A percentile compares a stretch with the other conserved stretches of the same genome.
phyloP scores from a whole-genome alignment of 2,113 vertebrate species.

The Nycticorax nycticorax region DNA sequence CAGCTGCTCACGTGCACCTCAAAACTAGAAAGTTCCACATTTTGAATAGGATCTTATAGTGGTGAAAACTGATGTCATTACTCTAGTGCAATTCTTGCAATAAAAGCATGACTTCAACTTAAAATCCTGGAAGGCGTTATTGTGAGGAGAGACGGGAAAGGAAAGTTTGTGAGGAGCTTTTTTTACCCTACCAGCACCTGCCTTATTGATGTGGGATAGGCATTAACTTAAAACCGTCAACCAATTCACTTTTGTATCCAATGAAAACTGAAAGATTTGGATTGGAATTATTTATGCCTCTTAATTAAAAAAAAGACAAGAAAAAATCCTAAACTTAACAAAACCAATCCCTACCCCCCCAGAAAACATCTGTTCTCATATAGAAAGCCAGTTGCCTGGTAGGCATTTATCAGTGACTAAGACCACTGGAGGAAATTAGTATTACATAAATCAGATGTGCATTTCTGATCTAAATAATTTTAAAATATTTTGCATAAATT shows the following conservation, averaged over 20 bases:
- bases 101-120: not conserved
- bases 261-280: not conserved
- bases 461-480: not conserved
- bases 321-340: not conserved
- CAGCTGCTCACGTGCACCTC: not conserved
- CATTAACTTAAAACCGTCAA: not conserved
- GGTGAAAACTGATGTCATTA: not conserved
- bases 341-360: not conserved
- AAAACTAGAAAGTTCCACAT: not conserved
- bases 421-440: not conserved
- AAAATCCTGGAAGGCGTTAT: not conserved
- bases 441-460: not conserved
- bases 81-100: not conserved
- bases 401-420: not conserved
- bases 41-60: not conserved
- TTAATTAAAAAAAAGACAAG: not conserved
- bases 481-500: not conserved
- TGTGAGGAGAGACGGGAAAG: not conserved
- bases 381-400: not conserved
- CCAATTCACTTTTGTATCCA: not conserved
- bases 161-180: not conserved
- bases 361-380: not conserved
- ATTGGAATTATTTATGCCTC: not conserved
- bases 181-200: not conserved
- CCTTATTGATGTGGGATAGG: not conserved